phyloP scores from a whole-genome alignment of 1,140 invertebrate species.

The Sitodiplosis mosellana region DNA sequence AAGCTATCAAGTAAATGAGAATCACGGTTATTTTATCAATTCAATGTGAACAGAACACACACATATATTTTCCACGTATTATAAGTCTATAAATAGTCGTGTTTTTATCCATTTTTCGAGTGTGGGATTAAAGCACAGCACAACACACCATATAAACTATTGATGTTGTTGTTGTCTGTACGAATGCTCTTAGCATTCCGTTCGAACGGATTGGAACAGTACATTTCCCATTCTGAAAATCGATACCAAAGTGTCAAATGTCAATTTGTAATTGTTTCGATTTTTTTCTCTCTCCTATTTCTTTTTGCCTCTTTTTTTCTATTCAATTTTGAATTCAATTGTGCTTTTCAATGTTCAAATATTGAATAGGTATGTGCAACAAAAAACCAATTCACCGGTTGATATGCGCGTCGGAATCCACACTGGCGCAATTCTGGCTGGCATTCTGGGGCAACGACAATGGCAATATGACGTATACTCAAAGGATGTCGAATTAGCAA shows the following conservation, averaged over 20 bases:
- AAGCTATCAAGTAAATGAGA: slow-evolving; percentile 77
- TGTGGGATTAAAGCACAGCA: too few relatives aligned
- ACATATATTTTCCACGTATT: too few relatives aligned
- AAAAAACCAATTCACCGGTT: slow-evolving; percentile 85
- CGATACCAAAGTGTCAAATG: neutral
- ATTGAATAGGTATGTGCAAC: slow-evolving; percentile 65
- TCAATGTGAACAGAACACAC: neutral
- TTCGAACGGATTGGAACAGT: too few relatives aligned
- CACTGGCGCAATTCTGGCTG: slow-evolving; percentile 87
- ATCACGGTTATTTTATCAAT: neutral
- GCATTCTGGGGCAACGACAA: slow-evolving; percentile 86
- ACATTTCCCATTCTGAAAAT: too few relatives aligned
- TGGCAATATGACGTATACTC: slow-evolving; percentile 99
- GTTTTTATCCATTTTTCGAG: too few relatives aligned
- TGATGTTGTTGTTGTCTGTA: too few relatives aligned
- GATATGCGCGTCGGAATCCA: slow-evolving; percentile 98
- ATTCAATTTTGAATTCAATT: neutral
- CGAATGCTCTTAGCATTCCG: too few relatives aligned
- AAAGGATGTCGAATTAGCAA: slow-evolving; percentile 91
- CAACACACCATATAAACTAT: too few relatives aligned
- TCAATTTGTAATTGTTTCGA: neutral
- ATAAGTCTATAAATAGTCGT: too few relatives aligned
- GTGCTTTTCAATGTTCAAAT: neutral
- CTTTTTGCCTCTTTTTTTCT: too few relatives aligned
- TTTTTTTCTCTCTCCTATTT: neutral